A percentile compares a stretch with the other conserved stretches of the same genome.
Evolutionary conservation across 2,888 invertebrate genomes (phyloP).

Genomic region (Macrophya annulata): DNA sequence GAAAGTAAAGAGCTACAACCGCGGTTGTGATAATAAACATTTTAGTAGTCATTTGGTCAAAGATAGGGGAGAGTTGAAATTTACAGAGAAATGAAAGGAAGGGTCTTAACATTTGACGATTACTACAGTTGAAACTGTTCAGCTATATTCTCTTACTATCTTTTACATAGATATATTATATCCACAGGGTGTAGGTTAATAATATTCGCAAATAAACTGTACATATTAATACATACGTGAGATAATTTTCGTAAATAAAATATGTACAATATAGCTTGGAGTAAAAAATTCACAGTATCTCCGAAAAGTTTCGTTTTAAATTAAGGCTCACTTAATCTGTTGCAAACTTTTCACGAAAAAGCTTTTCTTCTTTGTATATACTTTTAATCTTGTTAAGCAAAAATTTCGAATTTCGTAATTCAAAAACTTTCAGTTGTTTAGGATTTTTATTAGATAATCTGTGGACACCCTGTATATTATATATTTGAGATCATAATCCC

Average conservation of each 20-base stretch:
- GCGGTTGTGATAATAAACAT: conserved; percentile 43
- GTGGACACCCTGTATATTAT: conserved; percentile 1
- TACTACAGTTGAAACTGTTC: conserved; percentile 1
- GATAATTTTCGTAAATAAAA: not conserved
- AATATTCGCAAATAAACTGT: not conserved
- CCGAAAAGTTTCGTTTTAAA: not conserved
- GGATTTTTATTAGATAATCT: not conserved
- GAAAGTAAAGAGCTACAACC: not conserved
- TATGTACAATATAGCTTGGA: not conserved
- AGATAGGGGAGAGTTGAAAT: not conserved
- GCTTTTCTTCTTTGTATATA: not conserved
- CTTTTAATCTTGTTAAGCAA: not conserved
- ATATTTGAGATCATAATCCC: not conserved
- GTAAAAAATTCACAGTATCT: not conserved
- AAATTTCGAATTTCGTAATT: not conserved
- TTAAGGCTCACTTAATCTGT: not conserved
- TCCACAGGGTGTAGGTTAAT: not conserved
- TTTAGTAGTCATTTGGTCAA: conserved; percentile 46
- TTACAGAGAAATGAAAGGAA: conserved; percentile 5
- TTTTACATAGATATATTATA: not conserved
- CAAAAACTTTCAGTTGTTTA: not conserved
- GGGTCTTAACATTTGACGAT: conserved; percentile 11
- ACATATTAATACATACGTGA: not conserved
- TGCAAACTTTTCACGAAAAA: not conserved
- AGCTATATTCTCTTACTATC: not conserved